Percentiles rank a stretch among this genome's conserved stretches.
phyloP scores from a whole-genome alignment of 2,888 invertebrate genomes.

The Drosophila niveifrons region DNA sequence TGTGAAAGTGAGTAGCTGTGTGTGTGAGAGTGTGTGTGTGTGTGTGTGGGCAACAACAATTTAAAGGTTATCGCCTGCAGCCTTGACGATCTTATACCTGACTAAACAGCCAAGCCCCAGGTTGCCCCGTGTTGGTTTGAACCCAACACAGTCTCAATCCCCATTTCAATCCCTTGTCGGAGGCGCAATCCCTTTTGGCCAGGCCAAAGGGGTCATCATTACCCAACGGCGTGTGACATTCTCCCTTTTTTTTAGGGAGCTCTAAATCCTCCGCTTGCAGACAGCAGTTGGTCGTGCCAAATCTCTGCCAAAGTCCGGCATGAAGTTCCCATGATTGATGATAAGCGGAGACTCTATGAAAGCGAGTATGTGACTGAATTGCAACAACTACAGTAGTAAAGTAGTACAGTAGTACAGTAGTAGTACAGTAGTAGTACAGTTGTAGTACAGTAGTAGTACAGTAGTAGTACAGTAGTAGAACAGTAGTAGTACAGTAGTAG shows the following conservation, averaged over 20 bases:
- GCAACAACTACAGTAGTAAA: too few species aligned
- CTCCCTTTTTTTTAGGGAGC: not conserved
- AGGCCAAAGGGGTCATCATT: conserved; percentile 46
- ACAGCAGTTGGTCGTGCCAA: conserved; percentile 22
- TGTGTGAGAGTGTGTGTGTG: conserved; percentile 13
- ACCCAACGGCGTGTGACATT: conserved; percentile 45
- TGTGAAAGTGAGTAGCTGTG: conserved; percentile 3
- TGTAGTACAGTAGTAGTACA: too few species aligned
- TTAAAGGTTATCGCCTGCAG: conserved; percentile 74
- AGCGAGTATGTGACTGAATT: not conserved
- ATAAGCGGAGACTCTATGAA: conserved; percentile 40
- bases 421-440: too few species aligned
- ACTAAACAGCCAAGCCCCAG: conserved; percentile 54
- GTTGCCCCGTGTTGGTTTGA: not conserved
- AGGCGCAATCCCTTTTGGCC: conserved; percentile 2
- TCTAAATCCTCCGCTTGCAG: conserved; percentile 22
- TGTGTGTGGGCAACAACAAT: conserved; percentile 56
- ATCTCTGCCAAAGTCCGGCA: conserved; percentile 46
- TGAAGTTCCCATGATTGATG: conserved; percentile 67
- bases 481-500: too few species aligned
- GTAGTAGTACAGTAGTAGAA: too few species aligned
- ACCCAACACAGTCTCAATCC: not conserved
- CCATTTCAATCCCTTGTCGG: not conserved
- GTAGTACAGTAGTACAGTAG: too few species aligned
- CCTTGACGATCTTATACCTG: conserved; percentile 73